Evolutionary conservation across 2,113 vertebrate genomes (phyloP).

Genomic region (Copsychus sechellarum): DNA sequence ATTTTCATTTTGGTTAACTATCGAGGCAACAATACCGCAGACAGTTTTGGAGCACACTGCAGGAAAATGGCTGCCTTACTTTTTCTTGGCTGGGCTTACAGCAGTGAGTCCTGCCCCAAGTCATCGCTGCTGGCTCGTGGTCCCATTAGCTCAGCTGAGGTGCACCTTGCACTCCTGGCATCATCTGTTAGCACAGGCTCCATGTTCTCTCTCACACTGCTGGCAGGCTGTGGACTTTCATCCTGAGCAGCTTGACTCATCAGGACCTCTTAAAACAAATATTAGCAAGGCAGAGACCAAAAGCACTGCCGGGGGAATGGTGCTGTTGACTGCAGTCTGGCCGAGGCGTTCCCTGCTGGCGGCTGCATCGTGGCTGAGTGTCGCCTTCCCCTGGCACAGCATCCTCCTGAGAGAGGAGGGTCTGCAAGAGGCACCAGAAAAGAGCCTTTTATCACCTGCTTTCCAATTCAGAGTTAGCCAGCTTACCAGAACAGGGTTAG

Average conservation of each 20-base stretch:
- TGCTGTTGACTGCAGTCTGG: not conserved
- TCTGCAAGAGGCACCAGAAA: not conserved
- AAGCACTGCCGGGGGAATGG: accelerated
- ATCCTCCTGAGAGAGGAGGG: accelerated
- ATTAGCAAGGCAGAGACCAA: not conserved
- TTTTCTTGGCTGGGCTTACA: not conserved
- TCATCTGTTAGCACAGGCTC: not conserved
- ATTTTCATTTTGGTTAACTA: not conserved
- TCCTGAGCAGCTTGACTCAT: not conserved
- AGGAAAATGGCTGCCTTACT: not conserved
- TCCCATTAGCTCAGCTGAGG: not conserved
- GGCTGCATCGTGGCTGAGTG: accelerated
- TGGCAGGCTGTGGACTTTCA: not conserved
- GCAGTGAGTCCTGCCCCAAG: not conserved
- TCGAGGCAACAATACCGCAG: accelerated
- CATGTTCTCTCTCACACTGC: not conserved
- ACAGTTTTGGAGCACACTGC: not conserved
- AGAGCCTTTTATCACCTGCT: not conserved
- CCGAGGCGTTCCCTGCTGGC: accelerated
- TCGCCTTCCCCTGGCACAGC: accelerated
- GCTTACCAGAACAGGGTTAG: not conserved
- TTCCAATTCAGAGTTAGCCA: not conserved
- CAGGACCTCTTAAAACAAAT: not conserved
- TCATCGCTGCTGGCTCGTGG: not conserved
- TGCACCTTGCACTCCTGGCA: not conserved